Conservation (phyloP, 2,888 invertebrate species). For the Tillus elongatus region DNA sequence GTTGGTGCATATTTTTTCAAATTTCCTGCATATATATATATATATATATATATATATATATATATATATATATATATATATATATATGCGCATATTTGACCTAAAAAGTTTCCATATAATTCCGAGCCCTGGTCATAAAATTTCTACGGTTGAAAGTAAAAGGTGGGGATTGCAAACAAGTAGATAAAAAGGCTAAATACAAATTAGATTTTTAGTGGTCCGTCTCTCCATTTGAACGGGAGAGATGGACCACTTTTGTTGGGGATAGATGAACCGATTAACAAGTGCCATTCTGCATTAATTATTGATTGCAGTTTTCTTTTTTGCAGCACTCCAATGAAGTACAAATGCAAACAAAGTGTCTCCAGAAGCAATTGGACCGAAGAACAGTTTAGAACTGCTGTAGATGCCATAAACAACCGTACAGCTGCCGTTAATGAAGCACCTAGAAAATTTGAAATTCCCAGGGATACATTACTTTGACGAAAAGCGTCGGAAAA, state of each 20-base stretch:
- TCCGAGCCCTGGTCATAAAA: too few species aligned
- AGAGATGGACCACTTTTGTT: conserved; percentile 4
- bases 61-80: too few species aligned
- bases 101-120: too few species aligned
- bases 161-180: background rate
- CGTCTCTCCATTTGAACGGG: conserved; percentile 3
- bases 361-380: conserved; percentile 4
- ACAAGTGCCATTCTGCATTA: conserved; percentile 1
- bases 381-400: conserved; percentile 4
- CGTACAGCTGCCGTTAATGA: conserved; percentile 1
- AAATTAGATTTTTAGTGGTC: conserved; percentile 2
- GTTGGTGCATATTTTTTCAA: too few species aligned
- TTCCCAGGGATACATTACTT: conserved; percentile 3
- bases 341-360: conserved; percentile 4
- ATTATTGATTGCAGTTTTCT: conserved; percentile 4
- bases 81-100: too few species aligned
- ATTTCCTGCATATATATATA: too few species aligned
- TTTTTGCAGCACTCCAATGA: conserved; percentile 3
- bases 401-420: conserved; percentile 4
- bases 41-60: too few species aligned
- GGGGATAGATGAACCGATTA: conserved; percentile 4
- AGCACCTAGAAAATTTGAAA: conserved; percentile 3
- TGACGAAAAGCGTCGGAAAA: conserved; percentile 4
- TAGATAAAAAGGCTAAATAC: conserved; percentile 3
- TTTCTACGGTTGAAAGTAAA: conserved; percentile 4